Evolutionary conservation across 2,113 vertebrate genomes (phyloP).

Genomic region (Nothobranchius furzeri): DNA sequence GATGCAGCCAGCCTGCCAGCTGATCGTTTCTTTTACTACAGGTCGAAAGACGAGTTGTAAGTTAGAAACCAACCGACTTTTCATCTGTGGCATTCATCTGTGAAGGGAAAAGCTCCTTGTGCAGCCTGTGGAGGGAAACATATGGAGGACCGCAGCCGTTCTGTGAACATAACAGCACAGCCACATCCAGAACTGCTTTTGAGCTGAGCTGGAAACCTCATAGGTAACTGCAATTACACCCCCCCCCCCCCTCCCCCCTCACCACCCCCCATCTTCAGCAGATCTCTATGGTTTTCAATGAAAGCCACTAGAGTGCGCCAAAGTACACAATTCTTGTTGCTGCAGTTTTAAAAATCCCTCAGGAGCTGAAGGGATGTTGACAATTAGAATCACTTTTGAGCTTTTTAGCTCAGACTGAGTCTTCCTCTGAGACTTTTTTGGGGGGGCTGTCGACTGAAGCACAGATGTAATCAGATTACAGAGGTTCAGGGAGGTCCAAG

Average conservation of each 20-base stretch:
- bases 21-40: conserved; percentile 61
- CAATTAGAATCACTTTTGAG: conserved; percentile 40
- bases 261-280: conserved; percentile 28
- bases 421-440: conserved; percentile 4
- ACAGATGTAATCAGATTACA: conserved; percentile 24
- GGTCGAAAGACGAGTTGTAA: conserved; percentile 61
- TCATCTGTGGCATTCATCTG: conserved; percentile 48
- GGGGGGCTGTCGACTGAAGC: not conserved
- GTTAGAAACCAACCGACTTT: conserved; percentile 36
- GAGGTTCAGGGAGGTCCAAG: conserved; percentile 44
- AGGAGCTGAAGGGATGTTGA: conserved; percentile 1
- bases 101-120: not conserved
- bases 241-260: conserved; percentile 22
- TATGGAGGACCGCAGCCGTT: conserved; percentile 27
- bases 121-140: conserved; percentile 8
- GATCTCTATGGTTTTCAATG: conserved; percentile 36
- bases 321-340: conserved; percentile 69
- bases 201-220: conserved; percentile 19
- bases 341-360: conserved; percentile 36
- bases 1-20: conserved; percentile 33
- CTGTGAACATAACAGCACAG: conserved; percentile 55
- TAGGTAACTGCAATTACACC: conserved; percentile 37
- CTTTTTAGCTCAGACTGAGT: conserved; percentile 19
- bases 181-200: conserved; percentile 29
- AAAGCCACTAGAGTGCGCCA: conserved; percentile 71